phyloP scores from a whole-genome alignment of 2,888 invertebrate genomes.

The Drosophila ustulata region DNA sequence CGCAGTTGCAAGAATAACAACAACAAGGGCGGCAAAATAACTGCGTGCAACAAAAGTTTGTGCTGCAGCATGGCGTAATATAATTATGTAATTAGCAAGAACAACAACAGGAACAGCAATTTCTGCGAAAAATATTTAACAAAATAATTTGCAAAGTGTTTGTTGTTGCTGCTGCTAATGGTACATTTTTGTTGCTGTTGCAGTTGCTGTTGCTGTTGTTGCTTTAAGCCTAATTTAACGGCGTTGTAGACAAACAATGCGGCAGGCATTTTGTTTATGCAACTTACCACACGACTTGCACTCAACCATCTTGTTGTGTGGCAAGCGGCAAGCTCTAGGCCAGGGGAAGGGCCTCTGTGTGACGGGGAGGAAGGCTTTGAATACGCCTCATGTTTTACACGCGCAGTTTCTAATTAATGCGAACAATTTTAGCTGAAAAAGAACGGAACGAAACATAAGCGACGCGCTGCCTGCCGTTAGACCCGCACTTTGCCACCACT shows the following conservation, averaged over 20 bases:
- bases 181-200: slow-evolving; percentile 5
- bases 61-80: slow-evolving; percentile 31
- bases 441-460: slow-evolving; percentile 27
- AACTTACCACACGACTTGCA: slow-evolving; percentile 60
- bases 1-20: not conserved
- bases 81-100: slow-evolving; percentile 70
- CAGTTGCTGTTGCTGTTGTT: slow-evolving; percentile 34
- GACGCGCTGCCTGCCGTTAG: slow-evolving; percentile 33
- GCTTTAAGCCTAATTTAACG: slow-evolving; percentile 75
- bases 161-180: slow-evolving; percentile 23
- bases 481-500: slow-evolving; percentile 25
- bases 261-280: slow-evolving; percentile 70
- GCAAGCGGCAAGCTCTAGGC: not conserved
- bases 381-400: slow-evolving; percentile 41
- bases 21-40: slow-evolving; percentile 10
- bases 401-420: slow-evolving; percentile 77
- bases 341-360: not conserved
- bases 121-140: slow-evolving; percentile 61
- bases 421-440: slow-evolving; percentile 53
- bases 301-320: slow-evolving; percentile 34
- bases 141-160: slow-evolving; percentile 52
- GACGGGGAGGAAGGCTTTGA: not conserved
- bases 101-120: slow-evolving; percentile 47
- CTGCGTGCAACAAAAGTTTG: slow-evolving; percentile 14
- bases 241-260: slow-evolving; percentile 66